phyloP scores from a whole-genome alignment of 2,888 invertebrate species.

The Papilio elwesi region DNA sequence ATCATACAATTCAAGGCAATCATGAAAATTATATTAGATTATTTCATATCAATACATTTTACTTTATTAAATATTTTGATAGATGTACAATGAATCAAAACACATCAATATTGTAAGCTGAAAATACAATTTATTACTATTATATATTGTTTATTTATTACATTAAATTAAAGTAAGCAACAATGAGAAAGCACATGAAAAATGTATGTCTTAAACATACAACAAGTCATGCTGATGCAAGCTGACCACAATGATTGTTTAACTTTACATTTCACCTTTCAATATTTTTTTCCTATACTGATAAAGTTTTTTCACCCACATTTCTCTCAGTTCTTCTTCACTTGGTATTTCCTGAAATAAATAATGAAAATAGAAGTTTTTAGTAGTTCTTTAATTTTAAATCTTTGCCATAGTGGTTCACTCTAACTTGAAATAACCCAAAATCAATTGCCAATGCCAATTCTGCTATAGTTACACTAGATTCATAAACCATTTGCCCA shows the following conservation, averaged over 20 bases:
- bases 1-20: no score
- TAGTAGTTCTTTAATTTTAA: not conserved
- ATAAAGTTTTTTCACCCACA: conserved; percentile 89
- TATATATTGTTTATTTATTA: not conserved
- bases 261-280: conserved; percentile 70
- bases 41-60: no score
- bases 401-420: not conserved
- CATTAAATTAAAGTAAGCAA: no score
- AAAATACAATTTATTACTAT: not conserved
- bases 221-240: no score
- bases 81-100: not conserved
- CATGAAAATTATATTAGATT: no score
- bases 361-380: conserved; percentile 13
- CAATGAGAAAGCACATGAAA: no score
- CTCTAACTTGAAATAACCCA: not conserved
- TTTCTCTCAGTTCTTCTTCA: conserved; percentile 87
- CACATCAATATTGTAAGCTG: not conserved
- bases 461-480: no score
- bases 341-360: conserved; percentile 87
- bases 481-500: no score
- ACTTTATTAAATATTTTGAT: no score
- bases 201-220: no score
- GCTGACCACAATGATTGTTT: not conserved
- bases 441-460: no score
- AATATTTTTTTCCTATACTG: conserved; percentile 86